A percentile compares a stretch with the other conserved stretches of the same genome.
phyloP scores from a whole-genome alignment of 2,888 invertebrate species.

The Ophioninae sp. region DNA sequence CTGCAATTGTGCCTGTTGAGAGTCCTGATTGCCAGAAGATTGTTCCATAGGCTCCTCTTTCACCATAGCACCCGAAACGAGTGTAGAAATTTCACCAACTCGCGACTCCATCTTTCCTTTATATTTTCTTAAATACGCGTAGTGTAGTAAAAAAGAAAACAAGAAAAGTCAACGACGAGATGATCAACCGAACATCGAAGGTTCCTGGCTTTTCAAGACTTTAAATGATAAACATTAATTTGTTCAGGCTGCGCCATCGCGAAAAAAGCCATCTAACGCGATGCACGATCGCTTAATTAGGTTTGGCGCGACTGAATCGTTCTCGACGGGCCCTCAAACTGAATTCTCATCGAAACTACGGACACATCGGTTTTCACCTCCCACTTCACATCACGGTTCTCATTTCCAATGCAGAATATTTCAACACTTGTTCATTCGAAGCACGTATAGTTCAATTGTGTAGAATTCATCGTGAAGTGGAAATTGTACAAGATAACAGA shows the following conservation, averaged over 20 bases:
- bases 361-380: not conserved
- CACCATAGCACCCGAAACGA: slow-evolving; percentile 68
- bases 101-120: slow-evolving; percentile 59
- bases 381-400: not conserved
- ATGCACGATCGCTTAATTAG: slow-evolving; percentile 42
- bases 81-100: slow-evolving; percentile 67
- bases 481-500: too few species aligned
- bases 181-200: slow-evolving; percentile 16
- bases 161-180: slow-evolving; percentile 6
- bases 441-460: not conserved
- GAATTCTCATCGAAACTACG: slow-evolving; percentile 16
- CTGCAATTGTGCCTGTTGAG: slow-evolving; percentile 66
- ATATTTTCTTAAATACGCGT: not conserved
- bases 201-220: slow-evolving; percentile 31
- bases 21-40: slow-evolving; percentile 67
- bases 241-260: slow-evolving; percentile 52
- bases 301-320: slow-evolving; percentile 55
- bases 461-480: too few species aligned
- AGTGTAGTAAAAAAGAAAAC: not conserved
- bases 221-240: slow-evolving; percentile 56
- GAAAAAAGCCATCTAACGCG: slow-evolving; percentile 56
- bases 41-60: slow-evolving; percentile 77
- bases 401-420: not conserved
- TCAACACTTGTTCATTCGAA: not conserved
- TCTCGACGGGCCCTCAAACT: slow-evolving; percentile 27